Base-by-base conservation (phyloP, 2,888 invertebrate genomes). In the Drosophila setosimentum region DNA sequence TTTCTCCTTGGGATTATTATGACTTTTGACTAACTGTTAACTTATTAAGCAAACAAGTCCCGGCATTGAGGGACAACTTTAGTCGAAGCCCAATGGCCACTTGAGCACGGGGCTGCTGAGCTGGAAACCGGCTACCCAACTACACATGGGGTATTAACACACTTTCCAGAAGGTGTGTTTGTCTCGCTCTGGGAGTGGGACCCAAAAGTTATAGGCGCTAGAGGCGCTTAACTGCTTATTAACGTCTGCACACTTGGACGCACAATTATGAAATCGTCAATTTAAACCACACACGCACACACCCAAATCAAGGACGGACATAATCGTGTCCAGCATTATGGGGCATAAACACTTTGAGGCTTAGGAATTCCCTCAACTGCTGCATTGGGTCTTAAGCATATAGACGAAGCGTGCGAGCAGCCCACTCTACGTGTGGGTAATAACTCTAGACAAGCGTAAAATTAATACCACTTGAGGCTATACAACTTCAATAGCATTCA, bases 401-500 rank as follows among this genome's bases (percentile, higher is more conserved):
- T 73, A 76, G 53, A 29, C 53, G 55, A 57, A 35, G 68, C 76
- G 67, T 82, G 84, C 53, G 68, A 65, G 42, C 8, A 50, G 68
- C 61, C 50, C 16, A 58, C 66, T 32, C 49, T 74, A 74, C 82
- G 85, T 87, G 89, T 85, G 88, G 84, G 85, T 87, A 89, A 86
- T 86, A 86, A 84, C 88, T 87, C 89, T 84, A 89, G 90, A 84
- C 85, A 89, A 87, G 85, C 85, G 88, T 87, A 89, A 86, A 86
- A 89, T 87, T 89, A 85, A 87, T 82, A 82, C 73, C 80, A 74
- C 85, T 86, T 82, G 73, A 73, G 82, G 85, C 80, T 64, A 61
- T 69, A 71, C 62, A 71, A 66, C 68, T 70, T 79, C 81, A 79
- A 81, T 74, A 70, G 42, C 33, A 48, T n/a, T 10, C 42, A 10